Percentiles rank a stretch among this genome's conserved stretches.
Evolutionary conservation across 2,888 invertebrate species (phyloP).

Genomic region (Orthonychiurus folsomi): DNA sequence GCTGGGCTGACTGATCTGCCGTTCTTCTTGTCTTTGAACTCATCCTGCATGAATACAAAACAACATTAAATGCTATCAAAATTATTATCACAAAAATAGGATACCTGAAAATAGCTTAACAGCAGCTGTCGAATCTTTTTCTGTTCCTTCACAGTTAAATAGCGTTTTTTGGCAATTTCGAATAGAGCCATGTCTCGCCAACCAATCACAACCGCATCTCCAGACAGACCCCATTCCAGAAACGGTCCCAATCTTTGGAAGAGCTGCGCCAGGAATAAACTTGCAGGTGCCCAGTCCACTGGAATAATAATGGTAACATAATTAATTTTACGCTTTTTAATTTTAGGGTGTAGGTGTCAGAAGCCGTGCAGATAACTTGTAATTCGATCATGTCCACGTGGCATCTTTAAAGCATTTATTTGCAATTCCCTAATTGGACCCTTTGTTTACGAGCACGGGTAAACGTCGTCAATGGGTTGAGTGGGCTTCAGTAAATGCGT

Average conservation of each 20-base stretch:
- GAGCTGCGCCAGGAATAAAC: conserved; percentile 58
- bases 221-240: conserved; percentile 54
- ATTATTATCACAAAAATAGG: no score
- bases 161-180: conserved; percentile 56
- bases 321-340: no score
- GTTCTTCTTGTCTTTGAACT: conserved; percentile 34
- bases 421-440: no score
- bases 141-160: conserved; percentile 47
- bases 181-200: conserved; percentile 58
- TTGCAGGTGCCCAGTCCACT: conserved; percentile 64
- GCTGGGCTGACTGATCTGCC: conserved; percentile 11
- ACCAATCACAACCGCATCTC: conserved; percentile 54
- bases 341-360: no score
- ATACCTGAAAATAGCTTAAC: conserved; percentile 55
- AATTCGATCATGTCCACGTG: no score
- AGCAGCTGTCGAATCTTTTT: conserved; percentile 49
- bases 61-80: no score
- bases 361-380: no score
- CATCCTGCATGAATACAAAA: not conserved
- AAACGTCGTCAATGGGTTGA: no score
- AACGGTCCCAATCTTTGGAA: conserved; percentile 59
- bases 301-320: no score
- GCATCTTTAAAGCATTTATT: no score
- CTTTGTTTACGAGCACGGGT: no score
- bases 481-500: no score